phyloP scores from a whole-genome alignment of 2,113 vertebrate species.

The Microtus oregoni region DNA sequence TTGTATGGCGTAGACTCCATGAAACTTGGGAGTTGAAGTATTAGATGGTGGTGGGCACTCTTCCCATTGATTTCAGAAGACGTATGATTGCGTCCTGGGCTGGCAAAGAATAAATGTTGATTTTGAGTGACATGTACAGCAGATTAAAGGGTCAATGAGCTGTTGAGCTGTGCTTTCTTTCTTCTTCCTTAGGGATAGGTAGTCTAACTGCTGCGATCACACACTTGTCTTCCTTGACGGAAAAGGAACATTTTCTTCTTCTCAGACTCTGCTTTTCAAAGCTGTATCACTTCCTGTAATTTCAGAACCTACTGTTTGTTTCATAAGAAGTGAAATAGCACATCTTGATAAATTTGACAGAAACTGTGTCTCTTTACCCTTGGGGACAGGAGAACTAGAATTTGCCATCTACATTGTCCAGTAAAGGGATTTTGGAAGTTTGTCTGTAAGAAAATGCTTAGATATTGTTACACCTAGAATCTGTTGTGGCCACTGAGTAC shows the following conservation, averaged over 20 bases:
- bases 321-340: neutral
- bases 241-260: neutral
- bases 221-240: neutral
- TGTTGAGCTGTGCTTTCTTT: neutral
- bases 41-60: neutral
- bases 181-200: neutral
- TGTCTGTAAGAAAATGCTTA: constrained; percentile 1
- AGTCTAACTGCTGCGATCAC: neutral
- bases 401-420: neutral
- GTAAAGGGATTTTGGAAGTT: neutral
- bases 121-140: neutral
- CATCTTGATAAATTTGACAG: neutral
- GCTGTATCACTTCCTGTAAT: neutral
- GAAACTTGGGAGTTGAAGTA: neutral
- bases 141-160: neutral
- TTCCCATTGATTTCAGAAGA: neutral
- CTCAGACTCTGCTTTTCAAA: neutral
- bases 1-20: neutral
- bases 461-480: neutral
- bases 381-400: neutral
- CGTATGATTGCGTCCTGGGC: neutral
- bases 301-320: neutral
- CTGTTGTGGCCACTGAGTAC: neutral
- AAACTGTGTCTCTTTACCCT: neutral
- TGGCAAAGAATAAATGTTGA: neutral